Conservation (phyloP, 2,113 vertebrate species). For the Pica pica region DNA sequence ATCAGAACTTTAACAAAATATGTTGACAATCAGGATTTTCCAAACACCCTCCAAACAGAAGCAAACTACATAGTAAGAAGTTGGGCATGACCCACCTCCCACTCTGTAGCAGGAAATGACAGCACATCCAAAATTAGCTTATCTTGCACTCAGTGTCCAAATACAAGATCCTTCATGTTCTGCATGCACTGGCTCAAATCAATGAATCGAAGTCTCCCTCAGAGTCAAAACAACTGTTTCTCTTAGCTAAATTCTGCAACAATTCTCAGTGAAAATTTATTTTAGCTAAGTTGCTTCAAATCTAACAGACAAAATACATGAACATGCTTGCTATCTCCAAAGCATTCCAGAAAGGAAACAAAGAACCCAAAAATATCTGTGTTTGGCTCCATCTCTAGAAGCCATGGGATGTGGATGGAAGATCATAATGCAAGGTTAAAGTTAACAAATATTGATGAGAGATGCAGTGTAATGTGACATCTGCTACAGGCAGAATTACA, state of each 20-base stretch:
- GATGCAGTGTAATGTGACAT: neutral
- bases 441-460: neutral
- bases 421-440: neutral
- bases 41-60: neutral
- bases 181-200: neutral
- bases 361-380: neutral
- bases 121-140: neutral
- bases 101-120: neutral
- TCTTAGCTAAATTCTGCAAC: neutral
- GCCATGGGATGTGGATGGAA: neutral
- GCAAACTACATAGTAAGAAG: neutral
- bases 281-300: neutral
- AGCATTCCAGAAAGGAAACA: neutral
- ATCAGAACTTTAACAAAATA: neutral
- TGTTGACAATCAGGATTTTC: neutral
- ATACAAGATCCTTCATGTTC: neutral
- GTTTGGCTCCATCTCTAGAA: neutral
- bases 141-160: neutral
- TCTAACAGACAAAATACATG: neutral
- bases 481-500: neutral
- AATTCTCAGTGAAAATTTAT: neutral
- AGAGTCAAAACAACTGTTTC: neutral
- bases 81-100: neutral
- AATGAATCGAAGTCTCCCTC: neutral
- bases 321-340: neutral